A percentile compares a stretch with the other conserved stretches of the same genome.
Conservation (phyloP, 1,140 invertebrate genomes). For the Oreohelix idahoensis region DNA sequence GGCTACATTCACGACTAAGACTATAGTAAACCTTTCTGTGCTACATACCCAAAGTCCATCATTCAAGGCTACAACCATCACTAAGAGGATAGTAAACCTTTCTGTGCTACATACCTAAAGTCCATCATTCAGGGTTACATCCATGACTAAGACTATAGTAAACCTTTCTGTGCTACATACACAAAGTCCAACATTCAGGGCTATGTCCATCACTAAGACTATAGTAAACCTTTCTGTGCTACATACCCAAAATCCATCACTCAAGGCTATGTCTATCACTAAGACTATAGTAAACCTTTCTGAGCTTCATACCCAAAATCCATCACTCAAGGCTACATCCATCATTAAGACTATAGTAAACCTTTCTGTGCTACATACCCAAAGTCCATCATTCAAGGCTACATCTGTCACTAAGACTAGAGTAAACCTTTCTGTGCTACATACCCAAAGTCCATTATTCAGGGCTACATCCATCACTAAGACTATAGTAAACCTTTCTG, state of each 20-base stretch:
- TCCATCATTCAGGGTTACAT: slow-evolving; percentile 75
- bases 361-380: slow-evolving; percentile 76
- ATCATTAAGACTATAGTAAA: slow-evolving; percentile 75
- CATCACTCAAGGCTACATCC: slow-evolving; percentile 76
- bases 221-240: slow-evolving; percentile 77
- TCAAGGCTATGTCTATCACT: slow-evolving; percentile 74
- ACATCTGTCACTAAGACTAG: slow-evolving; percentile 75
- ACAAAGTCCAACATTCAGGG: slow-evolving; percentile 77
- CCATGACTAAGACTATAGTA: slow-evolving; percentile 75
- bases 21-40: slow-evolving; percentile 77
- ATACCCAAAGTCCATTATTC: slow-evolving; percentile 76
- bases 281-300: slow-evolving; percentile 77
- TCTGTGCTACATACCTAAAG: slow-evolving; percentile 77
- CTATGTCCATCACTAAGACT: slow-evolving; percentile 74
- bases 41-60: slow-evolving; percentile 77
- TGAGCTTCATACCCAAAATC: slow-evolving; percentile 74
- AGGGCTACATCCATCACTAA: slow-evolving; percentile 75
- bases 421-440: slow-evolving; percentile 77
- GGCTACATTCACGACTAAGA: slow-evolving; percentile 74
- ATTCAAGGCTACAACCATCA: slow-evolving; percentile 74
- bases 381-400: slow-evolving; percentile 76
- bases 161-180: slow-evolving; percentile 76
- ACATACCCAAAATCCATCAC: slow-evolving; percentile 76
- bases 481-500: slow-evolving; percentile 77
- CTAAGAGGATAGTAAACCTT: slow-evolving; percentile 76